Evolutionary conservation across 1,140 invertebrate genomes (phyloP).

Genomic region (Ostrea edulis): DNA sequence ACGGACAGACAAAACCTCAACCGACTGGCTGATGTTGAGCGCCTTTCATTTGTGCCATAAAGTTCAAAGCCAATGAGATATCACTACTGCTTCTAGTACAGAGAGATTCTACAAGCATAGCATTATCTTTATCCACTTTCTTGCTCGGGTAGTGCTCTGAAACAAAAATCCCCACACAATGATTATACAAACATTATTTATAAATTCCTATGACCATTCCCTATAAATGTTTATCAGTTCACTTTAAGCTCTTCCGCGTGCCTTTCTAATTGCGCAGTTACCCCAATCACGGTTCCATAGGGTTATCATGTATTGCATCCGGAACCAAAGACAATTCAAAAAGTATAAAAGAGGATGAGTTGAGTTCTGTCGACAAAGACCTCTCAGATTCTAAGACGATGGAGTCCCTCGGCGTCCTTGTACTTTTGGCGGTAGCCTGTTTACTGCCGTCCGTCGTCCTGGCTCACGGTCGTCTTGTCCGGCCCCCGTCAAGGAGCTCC

Average conservation of each 20-base stretch:
- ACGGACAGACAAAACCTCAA: too few species aligned
- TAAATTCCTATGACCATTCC: background rate
- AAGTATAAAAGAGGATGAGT: background rate
- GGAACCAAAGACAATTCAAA: background rate
- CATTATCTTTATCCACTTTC: too few species aligned
- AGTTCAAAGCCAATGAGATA: too few species aligned
- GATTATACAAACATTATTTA: background rate
- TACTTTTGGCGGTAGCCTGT: background rate
- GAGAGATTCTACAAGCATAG: background rate
- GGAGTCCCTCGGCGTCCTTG: background rate
- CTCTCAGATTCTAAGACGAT: background rate
- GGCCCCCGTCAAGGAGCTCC: slow-evolving; percentile 93
- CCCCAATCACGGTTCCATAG: background rate
- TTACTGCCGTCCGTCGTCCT: background rate
- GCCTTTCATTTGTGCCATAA: too few species aligned
- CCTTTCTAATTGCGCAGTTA: background rate
- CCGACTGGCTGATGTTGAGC: too few species aligned
- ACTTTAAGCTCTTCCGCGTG: background rate
- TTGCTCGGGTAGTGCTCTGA: too few species aligned
- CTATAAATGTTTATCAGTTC: background rate
- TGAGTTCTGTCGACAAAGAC: background rate
- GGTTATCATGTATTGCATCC: background rate
- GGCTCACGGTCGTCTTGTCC: slow-evolving; percentile 91
- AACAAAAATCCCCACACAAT: background rate
- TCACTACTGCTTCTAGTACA: too few species aligned